Conservation (phyloP, 2,797 vertebrate species). For the Vultur gryphus region DNA sequence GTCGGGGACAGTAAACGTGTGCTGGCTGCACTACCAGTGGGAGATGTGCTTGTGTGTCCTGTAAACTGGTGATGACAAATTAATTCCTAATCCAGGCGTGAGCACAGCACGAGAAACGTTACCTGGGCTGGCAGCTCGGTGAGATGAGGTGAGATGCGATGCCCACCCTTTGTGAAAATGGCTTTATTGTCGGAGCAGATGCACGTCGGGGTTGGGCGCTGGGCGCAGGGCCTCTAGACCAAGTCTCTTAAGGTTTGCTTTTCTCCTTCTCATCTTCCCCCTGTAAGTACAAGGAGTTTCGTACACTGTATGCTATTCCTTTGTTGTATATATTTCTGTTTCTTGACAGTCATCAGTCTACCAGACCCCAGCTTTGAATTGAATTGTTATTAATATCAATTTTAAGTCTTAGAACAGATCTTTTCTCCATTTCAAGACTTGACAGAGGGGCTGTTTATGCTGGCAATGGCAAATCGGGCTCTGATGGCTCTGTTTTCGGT, state of each 20-base stretch:
- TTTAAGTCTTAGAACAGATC: neutral
- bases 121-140: neutral
- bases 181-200: neutral
- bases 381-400: neutral
- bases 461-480: neutral
- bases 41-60: neutral
- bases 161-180: neutral
- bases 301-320: neutral
- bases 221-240: neutral
- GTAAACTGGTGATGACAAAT: neutral
- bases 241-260: neutral
- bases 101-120: neutral
- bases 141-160: neutral
- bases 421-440: neutral
- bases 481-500: neutral
- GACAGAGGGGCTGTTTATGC: neutral
- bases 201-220: fast-evolving
- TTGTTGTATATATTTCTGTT: neutral
- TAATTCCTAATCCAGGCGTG: neutral
- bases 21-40: neutral
- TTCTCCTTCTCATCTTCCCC: neutral
- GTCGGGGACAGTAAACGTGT: neutral
- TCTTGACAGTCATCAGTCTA: neutral
- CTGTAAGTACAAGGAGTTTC: neutral
- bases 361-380: neutral